Percentiles rank a stretch among this genome's conserved stretches.
phyloP scores from a whole-genome alignment of 2,888 invertebrate genomes.

The Drosophila pegasa region DNA sequence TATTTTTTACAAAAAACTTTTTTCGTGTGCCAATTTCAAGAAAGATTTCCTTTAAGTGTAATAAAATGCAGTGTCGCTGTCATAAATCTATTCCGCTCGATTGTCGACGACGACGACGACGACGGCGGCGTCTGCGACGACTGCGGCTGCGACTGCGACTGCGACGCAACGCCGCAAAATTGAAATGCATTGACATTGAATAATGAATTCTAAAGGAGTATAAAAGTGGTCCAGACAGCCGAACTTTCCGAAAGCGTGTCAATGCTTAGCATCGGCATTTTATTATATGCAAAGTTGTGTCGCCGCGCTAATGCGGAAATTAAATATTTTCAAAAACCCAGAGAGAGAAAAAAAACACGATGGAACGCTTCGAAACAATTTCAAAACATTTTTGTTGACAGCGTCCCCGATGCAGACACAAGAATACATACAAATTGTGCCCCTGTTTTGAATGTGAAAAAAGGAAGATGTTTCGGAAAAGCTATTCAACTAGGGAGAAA shows the following conservation, averaged over 20 bases:
- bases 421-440: conserved; percentile 25
- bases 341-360: conserved; percentile 17
- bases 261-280: conserved; percentile 56
- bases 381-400: conserved; percentile 75
- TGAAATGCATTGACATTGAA: conserved; percentile 79
- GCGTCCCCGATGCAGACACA: conserved; percentile 38
- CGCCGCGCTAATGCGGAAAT: conserved; percentile 72
- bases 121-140: conserved; percentile 51
- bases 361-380: conserved; percentile 61
- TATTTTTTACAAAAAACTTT: conserved; percentile 64
- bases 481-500: neutral
- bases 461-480: conserved; percentile 47
- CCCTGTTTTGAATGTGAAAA: conserved; percentile 63
- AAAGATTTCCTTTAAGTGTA: conserved; percentile 79
- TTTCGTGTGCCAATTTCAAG: conserved; percentile 74
- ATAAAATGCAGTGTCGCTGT: conserved; percentile 80
- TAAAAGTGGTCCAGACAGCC: conserved; percentile 10
- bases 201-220: conserved; percentile 55
- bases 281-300: conserved; percentile 38
- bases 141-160: conserved; percentile 2
- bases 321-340: conserved; percentile 62
- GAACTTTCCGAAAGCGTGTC: conserved; percentile 40
- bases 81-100: conserved; percentile 82
- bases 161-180: conserved; percentile 58
- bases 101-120: conserved; percentile 58